Evolutionary conservation across 2,113 vertebrate genomes (phyloP).

Genomic region (Platichthys flesus): DNA sequence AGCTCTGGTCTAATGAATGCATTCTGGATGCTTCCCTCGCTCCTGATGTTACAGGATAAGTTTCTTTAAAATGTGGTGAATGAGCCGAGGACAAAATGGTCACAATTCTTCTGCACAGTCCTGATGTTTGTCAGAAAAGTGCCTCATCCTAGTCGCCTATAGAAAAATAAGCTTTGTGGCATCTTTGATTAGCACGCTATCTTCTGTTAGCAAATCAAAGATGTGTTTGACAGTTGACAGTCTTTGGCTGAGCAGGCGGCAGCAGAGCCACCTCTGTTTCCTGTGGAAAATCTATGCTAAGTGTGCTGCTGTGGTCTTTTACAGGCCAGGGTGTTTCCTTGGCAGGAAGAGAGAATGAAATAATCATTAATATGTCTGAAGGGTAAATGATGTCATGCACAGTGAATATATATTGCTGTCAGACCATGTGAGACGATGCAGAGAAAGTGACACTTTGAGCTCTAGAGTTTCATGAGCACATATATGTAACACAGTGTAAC

Average conservation of each 20-base stretch:
- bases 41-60: constrained; percentile 21
- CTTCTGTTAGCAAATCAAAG: background rate
- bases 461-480: constrained; percentile 48
- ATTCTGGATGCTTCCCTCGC: constrained; percentile 9
- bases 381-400: constrained; percentile 72
- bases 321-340: constrained; percentile 58
- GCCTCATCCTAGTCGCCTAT: background rate
- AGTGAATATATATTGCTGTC: constrained; percentile 47
- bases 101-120: constrained; percentile 46
- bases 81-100: constrained; percentile 43
- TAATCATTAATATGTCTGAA: constrained; percentile 69
- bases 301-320: constrained; percentile 28
- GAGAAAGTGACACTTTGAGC: constrained; percentile 44
- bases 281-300: constrained; percentile 63
- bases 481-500: constrained; percentile 36
- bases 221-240: background rate
- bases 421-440: constrained; percentile 29
- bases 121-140: constrained; percentile 32
- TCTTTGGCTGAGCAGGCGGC: constrained; percentile 11
- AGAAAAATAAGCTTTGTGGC: constrained; percentile 8
- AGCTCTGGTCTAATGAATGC: constrained; percentile 52
- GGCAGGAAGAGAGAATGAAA: constrained; percentile 60
- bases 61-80: constrained; percentile 4
- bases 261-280: constrained; percentile 41
- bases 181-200: too few relatives aligned